Evolutionary conservation across 1,140 invertebrate species (phyloP), one percentile per base, ranked within the genome.

Genomic region (Radopholus similis): DNA sequence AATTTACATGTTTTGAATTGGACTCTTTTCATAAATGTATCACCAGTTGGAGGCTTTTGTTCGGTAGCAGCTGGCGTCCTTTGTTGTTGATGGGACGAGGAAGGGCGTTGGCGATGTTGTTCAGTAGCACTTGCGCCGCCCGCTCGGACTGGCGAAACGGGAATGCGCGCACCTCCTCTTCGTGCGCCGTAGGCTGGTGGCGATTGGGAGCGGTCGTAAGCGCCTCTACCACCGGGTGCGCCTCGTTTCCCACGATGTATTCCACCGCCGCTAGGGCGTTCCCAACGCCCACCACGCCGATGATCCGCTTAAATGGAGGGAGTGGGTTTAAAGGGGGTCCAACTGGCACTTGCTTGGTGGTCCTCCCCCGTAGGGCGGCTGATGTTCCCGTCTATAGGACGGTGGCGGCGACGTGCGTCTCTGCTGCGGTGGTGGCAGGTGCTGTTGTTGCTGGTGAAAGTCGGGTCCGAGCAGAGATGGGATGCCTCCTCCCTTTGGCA

Each of bases 91-190:
- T n/a, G 34, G 9, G 28, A n/a, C 34, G 9, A 21, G 35, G 30
- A 23, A 57, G 23, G 15, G 4, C 32, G 28, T 13, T 15, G 64
- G 21, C 30, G 68, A 28, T 30, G 71, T 65, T 71, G 28, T 55
- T 9, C 18, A 15, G 30, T 28, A 8, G 47, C 47, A 26, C 30
- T 51, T 8, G 47, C 47, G 9, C 47, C 47, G 47, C 6, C 15
- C 15, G 30, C 21, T 9, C 47, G 47, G 9, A 51, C 47, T 15
- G 47, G 47, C 1, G 47, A 51, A 21, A 51, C 9, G 1, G 21
- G 47, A 23, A 51, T 13, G 2, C 47, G 47, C 47, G 47, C 47
- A 51, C 47, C 47, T n/a, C n/a, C n/a, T 9, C 47, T 51, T 26
- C 47, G 47, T 51, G 23, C 30, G 23, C 21, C 47, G 30, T 51